Evolutionary conservation across 2,888 invertebrate species (phyloP).

Genomic region (Drosophila ustulata): DNA sequence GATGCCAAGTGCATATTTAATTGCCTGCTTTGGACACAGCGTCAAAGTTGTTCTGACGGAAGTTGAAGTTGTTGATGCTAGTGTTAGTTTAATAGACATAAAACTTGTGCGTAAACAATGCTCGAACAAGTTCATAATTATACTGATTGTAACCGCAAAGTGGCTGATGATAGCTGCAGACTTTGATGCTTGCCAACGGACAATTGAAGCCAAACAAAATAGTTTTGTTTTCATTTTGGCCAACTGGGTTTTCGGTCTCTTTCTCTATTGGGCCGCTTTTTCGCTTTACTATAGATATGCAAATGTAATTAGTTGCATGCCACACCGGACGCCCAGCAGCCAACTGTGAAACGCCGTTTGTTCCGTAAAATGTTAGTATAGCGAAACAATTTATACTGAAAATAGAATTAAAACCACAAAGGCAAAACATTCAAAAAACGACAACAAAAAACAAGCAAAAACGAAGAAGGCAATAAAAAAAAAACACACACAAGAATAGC

Average conservation of each 20-base stretch:
- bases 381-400: slow-evolving; percentile 82
- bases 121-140: slow-evolving; percentile 80
- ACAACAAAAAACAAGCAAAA: slow-evolving; percentile 33
- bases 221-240: slow-evolving; percentile 33
- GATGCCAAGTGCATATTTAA: slow-evolving; percentile 71
- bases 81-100: slow-evolving; percentile 54
- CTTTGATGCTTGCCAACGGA: slow-evolving; percentile 51
- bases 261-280: slow-evolving; percentile 51
- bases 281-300: slow-evolving; percentile 80
- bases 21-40: slow-evolving; percentile 52
- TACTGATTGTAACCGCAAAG: slow-evolving; percentile 77
- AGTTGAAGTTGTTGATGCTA: slow-evolving; percentile 12
- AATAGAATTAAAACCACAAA: slow-evolving; percentile 83
- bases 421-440: slow-evolving; percentile 72
- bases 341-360: slow-evolving; percentile 67
- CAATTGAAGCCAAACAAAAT: background rate
- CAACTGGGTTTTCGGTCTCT: slow-evolving; percentile 10
- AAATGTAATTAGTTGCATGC: slow-evolving; percentile 84
- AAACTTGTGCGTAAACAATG: slow-evolving; percentile 64
- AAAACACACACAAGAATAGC: slow-evolving; percentile 19
- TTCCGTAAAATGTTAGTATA: slow-evolving; percentile 68
- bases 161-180: slow-evolving; percentile 21
- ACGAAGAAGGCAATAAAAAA: slow-evolving; percentile 44
- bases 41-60: slow-evolving; percentile 48
- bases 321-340: slow-evolving; percentile 64